Conservation (phyloP, 1,140 invertebrate genomes). For the Drosophila novamexicana region DNA sequence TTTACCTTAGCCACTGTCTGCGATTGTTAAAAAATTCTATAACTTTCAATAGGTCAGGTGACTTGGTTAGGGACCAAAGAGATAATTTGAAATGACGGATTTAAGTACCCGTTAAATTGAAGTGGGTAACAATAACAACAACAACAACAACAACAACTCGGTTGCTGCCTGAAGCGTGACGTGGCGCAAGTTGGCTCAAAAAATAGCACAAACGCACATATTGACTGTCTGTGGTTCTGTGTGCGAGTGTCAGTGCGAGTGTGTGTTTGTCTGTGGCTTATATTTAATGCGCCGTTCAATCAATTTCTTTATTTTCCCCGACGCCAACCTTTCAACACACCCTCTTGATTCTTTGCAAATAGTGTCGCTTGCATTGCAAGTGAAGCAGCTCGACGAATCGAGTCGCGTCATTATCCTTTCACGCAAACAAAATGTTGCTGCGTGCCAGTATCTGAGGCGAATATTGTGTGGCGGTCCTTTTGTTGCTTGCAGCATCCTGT, state of each 20-base stretch:
- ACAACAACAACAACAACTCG: constrained; percentile 8
- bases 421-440: constrained; percentile 43
- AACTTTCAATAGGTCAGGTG: not conserved
- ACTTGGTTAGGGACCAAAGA: not conserved
- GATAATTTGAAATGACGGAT: constrained; percentile 61
- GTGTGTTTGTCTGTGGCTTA: constrained; percentile 56
- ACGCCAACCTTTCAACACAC: constrained; percentile 1
- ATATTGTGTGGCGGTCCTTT: not conserved
- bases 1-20: not conserved
- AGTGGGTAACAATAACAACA: constrained; percentile 30
- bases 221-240: constrained; percentile 1
- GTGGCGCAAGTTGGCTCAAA: constrained; percentile 18
- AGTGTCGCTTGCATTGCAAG: constrained; percentile 64
- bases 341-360: constrained; percentile 43
- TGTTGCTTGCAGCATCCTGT: not conserved
- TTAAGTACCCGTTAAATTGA: constrained; percentile 68
- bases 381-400: constrained; percentile 16
- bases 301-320: constrained; percentile 49
- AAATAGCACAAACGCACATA: constrained; percentile 15
- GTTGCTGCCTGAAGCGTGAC: constrained; percentile 18
- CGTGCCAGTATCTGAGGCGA: constrained; percentile 6
- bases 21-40: not conserved
- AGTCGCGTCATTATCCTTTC: constrained; percentile 72
- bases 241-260: not conserved
- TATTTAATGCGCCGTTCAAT: constrained; percentile 77